These are phyloP conservation scores for Palythoa heliodiscus DNA, from an alignment of 92 coral and sea anemone species.

Conservation along the genomic window DNA sequence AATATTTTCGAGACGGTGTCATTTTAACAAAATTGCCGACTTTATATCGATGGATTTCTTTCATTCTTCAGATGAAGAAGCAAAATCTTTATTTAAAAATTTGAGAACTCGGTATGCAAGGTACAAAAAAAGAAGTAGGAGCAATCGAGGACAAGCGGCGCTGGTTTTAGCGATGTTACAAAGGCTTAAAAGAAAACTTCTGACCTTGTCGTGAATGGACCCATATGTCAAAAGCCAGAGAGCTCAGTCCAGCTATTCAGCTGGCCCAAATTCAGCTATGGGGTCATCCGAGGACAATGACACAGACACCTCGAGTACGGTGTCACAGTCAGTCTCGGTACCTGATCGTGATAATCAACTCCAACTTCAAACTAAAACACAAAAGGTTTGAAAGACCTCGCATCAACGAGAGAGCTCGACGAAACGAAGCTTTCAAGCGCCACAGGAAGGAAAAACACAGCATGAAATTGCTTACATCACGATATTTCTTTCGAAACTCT, in stretches of 20 bases:
- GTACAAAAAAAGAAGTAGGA: constrained; percentile 17
- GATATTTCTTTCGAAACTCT: no score
- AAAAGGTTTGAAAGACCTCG: constrained; percentile 10
- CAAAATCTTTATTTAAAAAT: constrained; percentile 21
- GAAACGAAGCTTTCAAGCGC: constrained; percentile 25
- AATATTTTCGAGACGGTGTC: constrained; percentile 6
- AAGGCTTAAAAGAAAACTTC: constrained; percentile 22
- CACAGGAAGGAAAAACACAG: constrained; percentile 10
- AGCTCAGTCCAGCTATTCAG: constrained; percentile 28
- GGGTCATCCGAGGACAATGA: constrained; percentile 25
- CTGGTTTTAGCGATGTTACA: no score
- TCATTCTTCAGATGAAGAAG: constrained; percentile 30
- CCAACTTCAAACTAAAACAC: constrained; percentile 23
- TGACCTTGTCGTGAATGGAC: constrained; percentile 21
- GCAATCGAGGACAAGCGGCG: no score
- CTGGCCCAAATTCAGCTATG: constrained; percentile 35
- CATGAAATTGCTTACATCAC: no score
- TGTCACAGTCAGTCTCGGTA: constrained; percentile 14
- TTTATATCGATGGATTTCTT: constrained; percentile 22
- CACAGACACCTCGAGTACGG: constrained; percentile 12
- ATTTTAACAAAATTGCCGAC: constrained; percentile 22
- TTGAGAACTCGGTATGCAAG: constrained; percentile 26
- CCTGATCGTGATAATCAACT: constrained; percentile 19
- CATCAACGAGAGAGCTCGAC: constrained; percentile 5
- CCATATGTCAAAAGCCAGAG: constrained; percentile 28